Percentiles rank a stretch among this genome's conserved stretches.
These are phyloP conservation scores for Gymnopithys bicolor DNA, from an alignment of 2,797 vertebrate genomes.

Conservation along the genomic window DNA sequence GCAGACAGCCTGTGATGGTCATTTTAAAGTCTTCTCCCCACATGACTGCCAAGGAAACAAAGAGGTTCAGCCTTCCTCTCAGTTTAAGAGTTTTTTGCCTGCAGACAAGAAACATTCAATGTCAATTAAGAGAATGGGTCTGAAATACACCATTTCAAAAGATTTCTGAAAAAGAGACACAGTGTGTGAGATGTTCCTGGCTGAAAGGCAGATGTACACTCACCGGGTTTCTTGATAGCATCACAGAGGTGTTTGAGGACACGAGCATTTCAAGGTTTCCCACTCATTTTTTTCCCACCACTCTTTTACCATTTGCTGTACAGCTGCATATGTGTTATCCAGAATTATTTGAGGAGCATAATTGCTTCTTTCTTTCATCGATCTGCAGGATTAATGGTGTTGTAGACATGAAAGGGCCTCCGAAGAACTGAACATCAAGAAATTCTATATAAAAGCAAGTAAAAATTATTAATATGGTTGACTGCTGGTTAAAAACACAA, in stretches of 20 bases:
- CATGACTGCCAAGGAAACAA: not conserved
- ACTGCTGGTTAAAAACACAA: not conserved
- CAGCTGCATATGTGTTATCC: not conserved
- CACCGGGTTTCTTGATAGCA: not conserved
- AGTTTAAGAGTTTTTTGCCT: not conserved
- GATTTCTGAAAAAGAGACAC: not conserved
- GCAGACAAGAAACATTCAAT: not conserved
- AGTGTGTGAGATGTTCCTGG: not conserved
- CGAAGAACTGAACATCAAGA: not conserved
- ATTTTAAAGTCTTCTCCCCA: not conserved
- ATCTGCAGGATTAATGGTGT: not conserved
- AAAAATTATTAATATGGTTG: constrained; percentile 14
- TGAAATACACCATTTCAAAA: not conserved
- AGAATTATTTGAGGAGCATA: not conserved
- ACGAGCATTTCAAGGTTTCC: not conserved
- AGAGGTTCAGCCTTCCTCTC: not conserved
- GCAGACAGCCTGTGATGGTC: not conserved
- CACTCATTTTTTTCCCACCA: not conserved
- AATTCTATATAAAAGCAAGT: not conserved
- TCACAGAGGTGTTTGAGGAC: not conserved
- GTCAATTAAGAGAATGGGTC: not conserved
- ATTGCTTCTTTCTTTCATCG: not conserved
- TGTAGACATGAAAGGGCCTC: not conserved
- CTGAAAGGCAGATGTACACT: not conserved
- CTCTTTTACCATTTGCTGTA: not conserved